Base-by-base conservation (phyloP, 37 sponge, comb jelly and placozoan species). In the Mnemiopsis leidyi region DNA sequence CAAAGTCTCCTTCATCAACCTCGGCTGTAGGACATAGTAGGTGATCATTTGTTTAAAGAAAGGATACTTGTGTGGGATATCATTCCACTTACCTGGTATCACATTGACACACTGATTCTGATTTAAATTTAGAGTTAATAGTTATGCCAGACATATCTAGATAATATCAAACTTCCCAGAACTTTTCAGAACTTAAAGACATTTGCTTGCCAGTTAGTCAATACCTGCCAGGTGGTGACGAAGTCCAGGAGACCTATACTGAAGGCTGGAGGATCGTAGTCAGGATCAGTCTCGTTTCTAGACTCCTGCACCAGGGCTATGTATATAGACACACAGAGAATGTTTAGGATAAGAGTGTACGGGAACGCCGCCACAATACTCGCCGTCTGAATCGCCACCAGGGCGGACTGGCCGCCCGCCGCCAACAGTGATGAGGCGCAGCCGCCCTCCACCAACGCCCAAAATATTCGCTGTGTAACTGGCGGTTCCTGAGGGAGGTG, bases 291-390 rank as follows among this genome's bases (percentile, higher is more conserved):
- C 3, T 71, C 75, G 30, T 23, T 28, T 18, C 75, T 71, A 7
- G 30, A 5, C 21, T 71, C 75, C 25, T n/a, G 3, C 3, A 5
- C n/a, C 5, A 71, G 75, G 5, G 30, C 75, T 18, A 29, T 5
- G 75, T 71, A 71, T n/a, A 71, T 71, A 2, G 75, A n/a, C 25
- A 28, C 75, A 71, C 75, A 71, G n/a, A 71, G n/a, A 7, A 71
- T 71, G n/a, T 29, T n/a, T 23, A 71, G 75, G 20, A 71, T n/a
- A 25, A 71, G 25, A 28, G 75, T 71, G 75, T 71, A 71, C 3
- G 75, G 75, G 75, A 71, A 71, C n/a, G 75, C 75, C 7, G 75
- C 75, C 75, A 71, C 75, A 23, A 71, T 71, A 71, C 75, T 71
- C 7, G 75, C 75, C 21, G 75, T 71, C 75, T 71, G 75, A 25